Evolutionary conservation across 2,113 vertebrate species (phyloP).

Genomic region (Odontesthes bonariensis): DNA sequence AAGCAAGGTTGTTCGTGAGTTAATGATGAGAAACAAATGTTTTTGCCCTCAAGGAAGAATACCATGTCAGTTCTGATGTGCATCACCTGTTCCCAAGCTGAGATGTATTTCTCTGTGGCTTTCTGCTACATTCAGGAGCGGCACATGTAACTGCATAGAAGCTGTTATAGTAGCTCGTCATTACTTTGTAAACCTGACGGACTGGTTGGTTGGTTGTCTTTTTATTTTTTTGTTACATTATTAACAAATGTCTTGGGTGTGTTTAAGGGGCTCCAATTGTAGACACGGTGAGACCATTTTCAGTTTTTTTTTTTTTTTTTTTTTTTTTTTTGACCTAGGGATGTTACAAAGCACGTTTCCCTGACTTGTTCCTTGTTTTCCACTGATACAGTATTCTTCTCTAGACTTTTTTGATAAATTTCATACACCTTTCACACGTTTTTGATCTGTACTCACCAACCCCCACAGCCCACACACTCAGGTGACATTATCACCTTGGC

Average conservation of each 20-base stretch:
- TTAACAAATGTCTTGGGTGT: slow-evolving; percentile 17
- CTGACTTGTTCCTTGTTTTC: not conserved
- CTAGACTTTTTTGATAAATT: not conserved
- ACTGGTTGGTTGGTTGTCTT: slow-evolving; percentile 41
- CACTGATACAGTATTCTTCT: not conserved
- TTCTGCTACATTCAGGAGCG: slow-evolving; percentile 27
- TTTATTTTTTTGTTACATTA: not conserved
- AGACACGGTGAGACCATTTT: too few species aligned
- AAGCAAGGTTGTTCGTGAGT: too few species aligned
- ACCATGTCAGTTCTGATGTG: too few species aligned
- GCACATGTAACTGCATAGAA: not conserved
- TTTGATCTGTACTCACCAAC: not conserved
- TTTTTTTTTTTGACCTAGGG: too few species aligned
- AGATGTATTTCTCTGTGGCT: not conserved
- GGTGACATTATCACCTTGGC: slow-evolving; percentile 53
- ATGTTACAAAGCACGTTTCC: too few species aligned
- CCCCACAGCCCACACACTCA: not conserved
- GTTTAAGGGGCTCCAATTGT: slow-evolving; percentile 1
- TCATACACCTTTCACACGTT: not conserved
- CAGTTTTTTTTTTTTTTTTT: too few species aligned
- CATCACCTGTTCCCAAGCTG: not conserved
- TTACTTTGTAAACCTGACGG: slow-evolving; percentile 51
- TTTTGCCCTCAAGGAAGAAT: too few species aligned
- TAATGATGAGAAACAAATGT: too few species aligned
- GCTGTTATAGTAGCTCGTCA: not conserved